phyloP scores from a whole-genome alignment of 2,113 vertebrate species.

The Sinocyclocheilus rhinocerous region DNA sequence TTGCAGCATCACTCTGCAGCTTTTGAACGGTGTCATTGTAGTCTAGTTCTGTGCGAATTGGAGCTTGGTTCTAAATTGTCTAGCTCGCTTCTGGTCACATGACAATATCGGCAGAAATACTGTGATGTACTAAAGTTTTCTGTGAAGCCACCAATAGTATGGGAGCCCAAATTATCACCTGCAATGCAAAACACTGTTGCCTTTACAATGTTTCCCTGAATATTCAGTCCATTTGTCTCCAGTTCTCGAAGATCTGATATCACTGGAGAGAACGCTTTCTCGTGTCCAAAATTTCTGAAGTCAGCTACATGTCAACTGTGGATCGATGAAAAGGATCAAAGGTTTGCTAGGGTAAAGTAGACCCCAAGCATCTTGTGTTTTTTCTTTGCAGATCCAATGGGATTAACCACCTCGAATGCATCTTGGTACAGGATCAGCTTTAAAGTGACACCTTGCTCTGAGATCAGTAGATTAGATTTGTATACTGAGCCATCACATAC shows the following conservation, averaged over 20 bases:
- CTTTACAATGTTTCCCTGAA: slow-evolving; percentile 21
- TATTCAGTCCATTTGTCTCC: slow-evolving; percentile 34
- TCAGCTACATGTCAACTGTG: too few relatives aligned
- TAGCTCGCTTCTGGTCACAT: slow-evolving; percentile 7
- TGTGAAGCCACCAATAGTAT: slow-evolving; percentile 49
- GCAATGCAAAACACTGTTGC: slow-evolving; percentile 25
- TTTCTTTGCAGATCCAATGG: too few relatives aligned
- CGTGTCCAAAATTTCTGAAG: too few relatives aligned
- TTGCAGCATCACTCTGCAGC: slow-evolving; percentile 22
- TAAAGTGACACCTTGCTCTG: too few relatives aligned
- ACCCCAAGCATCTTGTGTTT: too few relatives aligned
- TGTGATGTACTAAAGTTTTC: slow-evolving; percentile 48
- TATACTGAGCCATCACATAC: too few relatives aligned
- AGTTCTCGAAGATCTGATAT: slow-evolving; percentile 44
- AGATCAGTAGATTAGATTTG: too few relatives aligned
- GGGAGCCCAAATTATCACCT: slow-evolving; percentile 30
- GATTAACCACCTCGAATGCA: too few relatives aligned
- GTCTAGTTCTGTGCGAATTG: slow-evolving; percentile 10
- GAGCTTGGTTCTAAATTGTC: background rate
- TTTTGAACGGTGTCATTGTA: slow-evolving; percentile 30
- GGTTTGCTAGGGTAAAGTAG: too few relatives aligned
- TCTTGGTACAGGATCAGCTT: too few relatives aligned
- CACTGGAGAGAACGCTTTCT: background rate
- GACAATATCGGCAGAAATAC: slow-evolving; percentile 46
- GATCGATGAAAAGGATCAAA: too few relatives aligned